phyloP scores from a whole-genome alignment of 2,113 vertebrate genomes.

The Podarcis raffonei region DNA sequence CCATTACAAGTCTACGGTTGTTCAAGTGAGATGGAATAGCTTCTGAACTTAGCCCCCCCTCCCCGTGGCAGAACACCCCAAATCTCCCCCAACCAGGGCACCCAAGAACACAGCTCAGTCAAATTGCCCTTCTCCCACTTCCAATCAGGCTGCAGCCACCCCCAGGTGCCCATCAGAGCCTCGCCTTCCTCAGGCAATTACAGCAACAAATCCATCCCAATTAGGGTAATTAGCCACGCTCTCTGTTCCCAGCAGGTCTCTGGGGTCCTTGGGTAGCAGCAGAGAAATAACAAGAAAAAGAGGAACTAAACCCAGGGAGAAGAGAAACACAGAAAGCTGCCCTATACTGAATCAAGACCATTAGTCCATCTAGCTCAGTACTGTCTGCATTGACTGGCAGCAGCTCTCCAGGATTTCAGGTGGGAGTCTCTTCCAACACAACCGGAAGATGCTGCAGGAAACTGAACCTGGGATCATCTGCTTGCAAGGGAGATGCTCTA shows the following conservation, averaged over 20 bases:
- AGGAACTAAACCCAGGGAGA: background rate
- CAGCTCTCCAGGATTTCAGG: too few relatives aligned
- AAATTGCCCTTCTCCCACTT: background rate
- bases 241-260: conserved; percentile 12
- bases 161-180: background rate
- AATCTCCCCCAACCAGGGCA: too few relatives aligned
- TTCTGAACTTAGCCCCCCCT: background rate
- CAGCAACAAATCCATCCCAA: background rate
- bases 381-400: too few relatives aligned
- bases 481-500: too few relatives aligned
- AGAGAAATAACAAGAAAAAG: background rate
- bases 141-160: background rate
- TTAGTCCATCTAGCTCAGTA: too few relatives aligned
- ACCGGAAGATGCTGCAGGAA: too few relatives aligned
- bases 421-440: too few relatives aligned
- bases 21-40: background rate
- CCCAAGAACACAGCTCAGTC: background rate
- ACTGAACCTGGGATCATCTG: too few relatives aligned
- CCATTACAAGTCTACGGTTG: background rate
- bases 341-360: too few relatives aligned
- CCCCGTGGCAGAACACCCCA: background rate
- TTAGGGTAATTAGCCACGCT: conserved; percentile 6
- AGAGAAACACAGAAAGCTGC: too few relatives aligned
- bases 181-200: background rate
- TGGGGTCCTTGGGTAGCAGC: background rate